Evolutionary conservation across 2,797 vertebrate species (phyloP), one percentile per base, ranked within the genome.

Genomic region (Rhinogobio ventralis): DNA sequence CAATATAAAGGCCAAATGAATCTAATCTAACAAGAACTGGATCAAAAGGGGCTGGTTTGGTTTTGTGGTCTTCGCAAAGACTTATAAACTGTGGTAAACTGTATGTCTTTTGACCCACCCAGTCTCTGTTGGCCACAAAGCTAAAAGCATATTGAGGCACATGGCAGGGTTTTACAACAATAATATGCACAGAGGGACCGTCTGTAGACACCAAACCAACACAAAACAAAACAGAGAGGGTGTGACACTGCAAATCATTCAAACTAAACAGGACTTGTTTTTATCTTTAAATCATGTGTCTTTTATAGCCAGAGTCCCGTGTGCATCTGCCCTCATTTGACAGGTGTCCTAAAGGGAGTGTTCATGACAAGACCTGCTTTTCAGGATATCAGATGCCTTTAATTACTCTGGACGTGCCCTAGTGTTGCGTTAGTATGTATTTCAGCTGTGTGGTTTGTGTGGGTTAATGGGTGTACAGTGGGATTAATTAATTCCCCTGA

Each of bases 231-330:
- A 28, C 7, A 73, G 69, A 62, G 14, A 60, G 45, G 81, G 55
- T 60, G 74, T 71, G 71, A 85, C 13, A 33, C 42, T 76, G 39
- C 36, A 36, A 30, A 51, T 81, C 30, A 83, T 84, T 73, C 57
- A 69, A 53, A 66, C 66, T 36, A 51, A 85, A 76, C 62, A 55
- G 46, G 77, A 45, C 60, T 75, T 74, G 45, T 39, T 85, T 78
- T 84, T 87, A 74, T 84, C 76, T 85, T 80, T 88, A 36, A 46
- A 86, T 81, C 79, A 53, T 69, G 17, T 23, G 15, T n/a, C 39
- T 80, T 83, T 90, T 85, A 74, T 81, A 77, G 80, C 33, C 49
- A 71, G 49, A 33, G 45, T n/a, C 45, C 51, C 0, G 14, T 36
- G 71, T 62, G 81, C 46, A 68, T 75, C 74, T 81, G 57, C 87